Conservation (phyloP, 2,797 vertebrate genomes). For the Myripristis jacobus region DNA sequence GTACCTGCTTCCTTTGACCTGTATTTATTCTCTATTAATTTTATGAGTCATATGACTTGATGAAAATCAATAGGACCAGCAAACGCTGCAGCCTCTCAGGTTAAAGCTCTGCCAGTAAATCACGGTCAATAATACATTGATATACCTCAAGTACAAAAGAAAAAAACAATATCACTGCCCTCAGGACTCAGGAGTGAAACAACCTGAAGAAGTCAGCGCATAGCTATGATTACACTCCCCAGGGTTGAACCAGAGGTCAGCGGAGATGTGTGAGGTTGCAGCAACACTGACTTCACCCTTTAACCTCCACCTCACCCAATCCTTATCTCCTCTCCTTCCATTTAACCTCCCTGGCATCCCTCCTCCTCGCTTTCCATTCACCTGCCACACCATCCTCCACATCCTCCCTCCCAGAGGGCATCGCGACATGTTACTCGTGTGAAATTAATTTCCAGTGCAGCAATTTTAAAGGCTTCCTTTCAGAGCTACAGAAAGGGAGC, state of each 20-base stretch:
- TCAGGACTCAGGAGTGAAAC: not conserved
- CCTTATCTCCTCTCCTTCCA: conserved; percentile 49
- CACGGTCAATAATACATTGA: conserved; percentile 73
- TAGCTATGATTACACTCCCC: conserved; percentile 55
- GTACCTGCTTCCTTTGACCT: not conserved
- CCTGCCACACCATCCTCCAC: conserved; percentile 15
- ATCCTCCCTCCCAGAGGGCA: conserved; percentile 33
- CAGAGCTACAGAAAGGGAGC: conserved; percentile 24
- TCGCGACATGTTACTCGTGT: not conserved
- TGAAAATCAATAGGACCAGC: conserved; percentile 29
- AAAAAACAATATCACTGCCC: not conserved
- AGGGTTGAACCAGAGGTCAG: conserved; percentile 70
- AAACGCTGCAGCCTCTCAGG: conserved; percentile 40
- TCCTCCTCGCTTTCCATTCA: not conserved
- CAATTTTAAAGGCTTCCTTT: conserved; percentile 66
- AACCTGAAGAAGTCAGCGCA: conserved; percentile 17
- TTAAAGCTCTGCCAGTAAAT: conserved; percentile 60
- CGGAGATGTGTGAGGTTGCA: conserved; percentile 61
- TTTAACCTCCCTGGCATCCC: not conserved
- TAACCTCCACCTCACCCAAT: conserved; percentile 54
- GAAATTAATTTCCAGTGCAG: conserved; percentile 55
- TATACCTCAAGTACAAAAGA: conserved; percentile 53
- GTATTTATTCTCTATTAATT: not conserved
- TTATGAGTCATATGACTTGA: conserved; percentile 5
- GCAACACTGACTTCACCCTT: conserved; percentile 64